A percentile compares a stretch with the other conserved stretches of the same genome.
These are phyloP conservation scores for Umimayanthus chanpuru DNA, from an alignment of 92 coral and sea anemone genomes.

Conservation along the genomic window DNA sequence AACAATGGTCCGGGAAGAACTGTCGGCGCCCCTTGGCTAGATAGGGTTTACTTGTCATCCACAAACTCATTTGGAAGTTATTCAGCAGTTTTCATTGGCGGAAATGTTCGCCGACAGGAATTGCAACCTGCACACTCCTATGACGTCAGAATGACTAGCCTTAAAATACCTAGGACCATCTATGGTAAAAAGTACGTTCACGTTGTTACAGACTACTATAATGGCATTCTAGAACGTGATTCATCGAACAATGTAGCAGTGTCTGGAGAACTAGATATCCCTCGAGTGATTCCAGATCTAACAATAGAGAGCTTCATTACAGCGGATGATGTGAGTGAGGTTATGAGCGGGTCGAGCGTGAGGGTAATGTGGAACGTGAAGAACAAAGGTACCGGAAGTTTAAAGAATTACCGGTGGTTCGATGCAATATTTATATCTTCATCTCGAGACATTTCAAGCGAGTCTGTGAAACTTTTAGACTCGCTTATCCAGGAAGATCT, in stretches of 20 bases:
- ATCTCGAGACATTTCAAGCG: constrained; percentile 24
- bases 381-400: constrained; percentile 63
- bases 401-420: constrained; percentile 51
- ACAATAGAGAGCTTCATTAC: constrained; percentile 46
- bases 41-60: constrained; percentile 56
- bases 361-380: constrained; percentile 63
- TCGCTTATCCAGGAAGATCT: constrained; percentile 17
- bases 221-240: constrained; percentile 52
- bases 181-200: constrained; percentile 54
- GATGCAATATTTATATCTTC: constrained; percentile 61
- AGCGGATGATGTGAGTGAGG: background rate
- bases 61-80: constrained; percentile 19
- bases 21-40: constrained; percentile 70
- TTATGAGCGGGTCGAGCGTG: constrained; percentile 50
- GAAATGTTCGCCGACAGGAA: constrained; percentile 38
- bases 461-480: constrained; percentile 48
- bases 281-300: constrained; percentile 63
- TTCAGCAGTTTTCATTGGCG: constrained; percentile 47
- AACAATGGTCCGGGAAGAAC: constrained; percentile 68
- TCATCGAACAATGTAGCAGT: constrained; percentile 47
- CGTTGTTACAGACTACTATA: constrained; percentile 54
- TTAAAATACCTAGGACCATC: constrained; percentile 59
- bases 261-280: constrained; percentile 40
- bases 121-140: constrained; percentile 49
- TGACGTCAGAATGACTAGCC: constrained; percentile 21